phyloP scores from a whole-genome alignment of 2,888 invertebrate species.

The Exocentrus adspersus region DNA sequence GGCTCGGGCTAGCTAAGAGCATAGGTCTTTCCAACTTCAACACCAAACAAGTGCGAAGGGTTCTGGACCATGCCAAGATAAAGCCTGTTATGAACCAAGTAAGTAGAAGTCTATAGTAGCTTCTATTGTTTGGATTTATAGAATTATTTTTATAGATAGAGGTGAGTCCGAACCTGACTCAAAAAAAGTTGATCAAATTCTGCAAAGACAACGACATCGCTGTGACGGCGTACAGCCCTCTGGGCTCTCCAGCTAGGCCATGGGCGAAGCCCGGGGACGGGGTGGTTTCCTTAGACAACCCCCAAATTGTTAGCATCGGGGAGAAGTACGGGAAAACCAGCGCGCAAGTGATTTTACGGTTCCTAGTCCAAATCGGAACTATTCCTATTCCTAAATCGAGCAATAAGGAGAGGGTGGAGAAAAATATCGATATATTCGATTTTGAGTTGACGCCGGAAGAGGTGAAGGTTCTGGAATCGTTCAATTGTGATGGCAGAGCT shows the following conservation, averaged over 20 bases:
- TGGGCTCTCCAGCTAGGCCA: conserved; percentile 84
- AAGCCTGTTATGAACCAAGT: conserved; percentile 73
- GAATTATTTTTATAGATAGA: conserved; percentile 76
- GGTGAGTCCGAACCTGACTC: conserved; percentile 81
- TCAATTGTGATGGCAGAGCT: conserved; percentile 72
- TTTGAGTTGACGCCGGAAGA: conserved; percentile 77
- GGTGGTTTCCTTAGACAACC: conserved; percentile 74
- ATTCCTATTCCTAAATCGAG: conserved; percentile 86
- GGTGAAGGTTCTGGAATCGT: conserved; percentile 70
- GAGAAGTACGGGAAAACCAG: conserved; percentile 73
- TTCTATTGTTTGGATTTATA: background rate
- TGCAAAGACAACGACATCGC: conserved; percentile 73
- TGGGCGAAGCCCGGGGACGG: conserved; percentile 81
- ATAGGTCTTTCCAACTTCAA: conserved; percentile 84
- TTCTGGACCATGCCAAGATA: conserved; percentile 68
- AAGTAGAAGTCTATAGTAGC: too few species aligned
- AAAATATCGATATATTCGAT: conserved; percentile 78
- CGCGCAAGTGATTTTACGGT: conserved; percentile 77
- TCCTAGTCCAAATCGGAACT: conserved; percentile 71
- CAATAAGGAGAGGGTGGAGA: conserved; percentile 72
- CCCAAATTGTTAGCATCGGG: conserved; percentile 71
- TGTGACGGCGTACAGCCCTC: conserved; percentile 84
- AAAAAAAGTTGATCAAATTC: conserved; percentile 74
- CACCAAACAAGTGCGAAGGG: conserved; percentile 71
- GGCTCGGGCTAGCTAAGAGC: conserved; percentile 70